These are phyloP conservation scores for Camelus dromedarius DNA, from an alignment of 2,113 vertebrate species.

Conservation along the genomic window DNA sequence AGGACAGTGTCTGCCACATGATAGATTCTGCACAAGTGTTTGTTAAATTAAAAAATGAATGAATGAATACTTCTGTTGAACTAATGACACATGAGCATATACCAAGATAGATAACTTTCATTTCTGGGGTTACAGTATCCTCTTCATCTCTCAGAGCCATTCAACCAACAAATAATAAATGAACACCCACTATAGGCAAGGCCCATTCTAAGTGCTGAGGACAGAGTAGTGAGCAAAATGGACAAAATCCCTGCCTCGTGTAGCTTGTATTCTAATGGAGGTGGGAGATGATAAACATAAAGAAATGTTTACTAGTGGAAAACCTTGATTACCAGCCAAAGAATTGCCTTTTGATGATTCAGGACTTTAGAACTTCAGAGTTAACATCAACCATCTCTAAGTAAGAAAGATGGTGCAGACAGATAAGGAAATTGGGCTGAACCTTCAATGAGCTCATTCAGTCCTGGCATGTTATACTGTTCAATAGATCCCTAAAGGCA, in stretches of 20 bases:
- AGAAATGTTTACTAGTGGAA: neutral
- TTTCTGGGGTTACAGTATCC: neutral
- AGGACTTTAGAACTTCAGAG: neutral
- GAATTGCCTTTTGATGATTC: neutral
- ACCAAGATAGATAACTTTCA: neutral
- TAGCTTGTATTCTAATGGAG: neutral
- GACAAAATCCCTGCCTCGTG: neutral
- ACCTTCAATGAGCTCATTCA: neutral
- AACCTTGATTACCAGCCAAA: neutral
- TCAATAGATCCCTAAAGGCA: neutral
- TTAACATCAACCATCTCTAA: neutral
- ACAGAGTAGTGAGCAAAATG: slow-evolving; percentile 19
- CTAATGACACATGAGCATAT: neutral
- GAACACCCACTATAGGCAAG: neutral
- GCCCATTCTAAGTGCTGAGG: neutral
- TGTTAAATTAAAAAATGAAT: slow-evolving; percentile 33
- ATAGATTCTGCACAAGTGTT: neutral
- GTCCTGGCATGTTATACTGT: neutral
- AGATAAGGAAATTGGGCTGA: neutral
- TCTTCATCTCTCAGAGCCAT: neutral
- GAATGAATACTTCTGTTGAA: slow-evolving; percentile 14
- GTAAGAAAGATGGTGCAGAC: neutral
- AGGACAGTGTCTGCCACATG: neutral
- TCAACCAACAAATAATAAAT: slow-evolving; percentile 14
- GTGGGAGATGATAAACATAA: neutral